Evolutionary conservation across 2,797 vertebrate genomes (phyloP).

Genomic region (Myoxocephalus aenaeus): DNA sequence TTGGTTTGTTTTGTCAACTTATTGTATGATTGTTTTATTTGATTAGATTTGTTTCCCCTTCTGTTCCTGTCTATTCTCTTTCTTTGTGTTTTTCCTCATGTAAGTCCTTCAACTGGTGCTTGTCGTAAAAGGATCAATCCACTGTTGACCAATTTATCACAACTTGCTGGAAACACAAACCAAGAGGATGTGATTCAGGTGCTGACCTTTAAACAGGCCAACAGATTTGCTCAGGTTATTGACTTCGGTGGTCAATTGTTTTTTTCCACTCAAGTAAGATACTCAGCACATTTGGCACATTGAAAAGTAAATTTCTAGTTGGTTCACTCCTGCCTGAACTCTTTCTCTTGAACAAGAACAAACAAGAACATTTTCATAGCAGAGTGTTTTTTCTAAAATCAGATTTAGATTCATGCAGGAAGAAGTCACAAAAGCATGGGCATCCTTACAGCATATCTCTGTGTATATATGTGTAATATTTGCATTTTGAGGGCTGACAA

Average conservation of each 20-base stretch:
- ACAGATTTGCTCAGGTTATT: neutral
- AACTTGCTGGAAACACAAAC: constrained; percentile 8
- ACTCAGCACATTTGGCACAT: neutral
- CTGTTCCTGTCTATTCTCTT: neutral
- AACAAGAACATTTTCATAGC: neutral
- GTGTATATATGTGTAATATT: no score
- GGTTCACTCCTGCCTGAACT: neutral
- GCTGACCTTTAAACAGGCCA: constrained; percentile 19
- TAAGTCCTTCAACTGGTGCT: neutral
- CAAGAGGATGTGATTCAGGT: neutral
- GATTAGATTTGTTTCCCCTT: neutral
- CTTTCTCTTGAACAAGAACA: neutral
- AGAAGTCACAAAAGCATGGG: neutral
- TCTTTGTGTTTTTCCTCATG: neutral
- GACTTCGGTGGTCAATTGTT: constrained; percentile 5
- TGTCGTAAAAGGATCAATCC: neutral
- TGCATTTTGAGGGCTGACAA: no score
- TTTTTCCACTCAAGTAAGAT: neutral
- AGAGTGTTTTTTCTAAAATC: neutral
- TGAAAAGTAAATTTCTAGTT: neutral
- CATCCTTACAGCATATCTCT: no score
- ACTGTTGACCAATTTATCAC: neutral
- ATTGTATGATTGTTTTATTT: neutral
- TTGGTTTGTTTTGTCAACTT: neutral
- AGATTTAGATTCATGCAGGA: neutral